Conservation (phyloP, 1,140 invertebrate genomes). For the Himalopsyche phryganea region DNA sequence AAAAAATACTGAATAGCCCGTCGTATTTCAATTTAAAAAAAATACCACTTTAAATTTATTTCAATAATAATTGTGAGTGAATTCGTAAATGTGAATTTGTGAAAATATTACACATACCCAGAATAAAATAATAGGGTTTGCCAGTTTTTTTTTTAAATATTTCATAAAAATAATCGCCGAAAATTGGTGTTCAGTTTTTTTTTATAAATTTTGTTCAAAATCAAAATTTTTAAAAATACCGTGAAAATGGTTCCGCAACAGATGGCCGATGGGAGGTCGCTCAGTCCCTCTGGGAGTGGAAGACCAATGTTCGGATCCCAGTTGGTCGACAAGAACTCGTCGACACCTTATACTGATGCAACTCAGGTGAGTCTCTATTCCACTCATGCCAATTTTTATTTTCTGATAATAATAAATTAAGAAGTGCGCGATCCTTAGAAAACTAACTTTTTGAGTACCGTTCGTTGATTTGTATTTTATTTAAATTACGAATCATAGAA, state of each 20-base stretch:
- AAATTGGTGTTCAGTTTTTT: constrained; percentile 39
- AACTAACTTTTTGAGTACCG: background rate
- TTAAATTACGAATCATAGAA: no score
- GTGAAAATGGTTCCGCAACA: constrained; percentile 51
- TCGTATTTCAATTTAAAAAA: constrained; percentile 40
- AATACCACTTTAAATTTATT: background rate
- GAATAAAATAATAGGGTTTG: no score
- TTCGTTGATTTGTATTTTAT: no score
- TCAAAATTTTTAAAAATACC: constrained; percentile 37
- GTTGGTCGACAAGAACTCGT: constrained; percentile 82
- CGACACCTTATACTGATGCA: constrained; percentile 93
- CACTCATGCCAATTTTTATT: background rate
- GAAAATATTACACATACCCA: no score
- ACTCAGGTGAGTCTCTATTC: constrained; percentile 72
- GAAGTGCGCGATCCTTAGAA: background rate
- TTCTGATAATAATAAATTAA: background rate
- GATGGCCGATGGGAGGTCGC: constrained; percentile 49
- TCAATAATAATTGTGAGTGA: no score
- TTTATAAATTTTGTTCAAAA: no score
- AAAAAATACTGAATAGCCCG: constrained; percentile 9
- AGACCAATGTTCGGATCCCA: constrained; percentile 75
- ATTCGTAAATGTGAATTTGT: no score
- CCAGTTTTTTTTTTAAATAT: background rate
- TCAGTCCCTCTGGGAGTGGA: constrained; percentile 47
- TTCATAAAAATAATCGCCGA: constrained; percentile 6